These are phyloP conservation scores for Aulostomus chinensis DNA, from an alignment of 2,797 vertebrate genomes.

Conservation along the genomic window DNA sequence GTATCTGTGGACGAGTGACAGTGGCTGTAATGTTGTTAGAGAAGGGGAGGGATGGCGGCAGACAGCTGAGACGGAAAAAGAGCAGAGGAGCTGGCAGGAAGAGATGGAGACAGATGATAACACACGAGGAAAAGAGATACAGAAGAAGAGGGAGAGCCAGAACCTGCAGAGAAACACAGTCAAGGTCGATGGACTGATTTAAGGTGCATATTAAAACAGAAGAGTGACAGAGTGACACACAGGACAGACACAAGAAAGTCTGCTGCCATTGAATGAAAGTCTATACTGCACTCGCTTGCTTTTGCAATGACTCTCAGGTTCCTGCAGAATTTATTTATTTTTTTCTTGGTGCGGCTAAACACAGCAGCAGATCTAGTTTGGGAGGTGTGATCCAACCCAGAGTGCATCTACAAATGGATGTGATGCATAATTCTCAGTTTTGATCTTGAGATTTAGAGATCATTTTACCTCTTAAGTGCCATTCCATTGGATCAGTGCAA, in stretches of 20 bases:
- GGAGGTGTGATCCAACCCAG: slow-evolving; percentile 1
- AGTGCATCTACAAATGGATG: slow-evolving; percentile 14
- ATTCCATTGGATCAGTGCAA: no score
- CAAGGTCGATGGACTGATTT: slow-evolving; percentile 21
- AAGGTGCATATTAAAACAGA: slow-evolving; percentile 19
- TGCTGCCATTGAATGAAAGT: slow-evolving; percentile 27
- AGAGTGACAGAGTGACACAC: slow-evolving; percentile 14
- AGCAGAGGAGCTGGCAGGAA: slow-evolving; percentile 36
- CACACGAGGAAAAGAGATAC: slow-evolving; percentile 38
- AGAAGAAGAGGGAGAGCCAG: slow-evolving; percentile 20
- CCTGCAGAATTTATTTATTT: slow-evolving; percentile 20
- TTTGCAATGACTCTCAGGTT: slow-evolving; percentile 27
- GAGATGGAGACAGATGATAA: slow-evolving; percentile 71
- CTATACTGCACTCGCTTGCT: slow-evolving; percentile 8
- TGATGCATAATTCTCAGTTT: no score
- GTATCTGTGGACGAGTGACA: slow-evolving; percentile 59
- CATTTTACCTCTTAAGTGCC: no score
- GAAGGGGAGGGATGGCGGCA: slow-evolving; percentile 57
- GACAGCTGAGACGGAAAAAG: slow-evolving; percentile 63
- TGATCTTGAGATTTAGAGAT: no score
- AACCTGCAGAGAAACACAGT: slow-evolving; percentile 7
- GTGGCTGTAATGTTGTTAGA: slow-evolving; percentile 65
- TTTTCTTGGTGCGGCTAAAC: slow-evolving; percentile 17
- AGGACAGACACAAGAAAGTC: slow-evolving; percentile 7
- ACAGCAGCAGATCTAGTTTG: slow-evolving; percentile 18